Conservation (phyloP, 2,113 vertebrate genomes). For the Paralichthys olivaceus region DNA sequence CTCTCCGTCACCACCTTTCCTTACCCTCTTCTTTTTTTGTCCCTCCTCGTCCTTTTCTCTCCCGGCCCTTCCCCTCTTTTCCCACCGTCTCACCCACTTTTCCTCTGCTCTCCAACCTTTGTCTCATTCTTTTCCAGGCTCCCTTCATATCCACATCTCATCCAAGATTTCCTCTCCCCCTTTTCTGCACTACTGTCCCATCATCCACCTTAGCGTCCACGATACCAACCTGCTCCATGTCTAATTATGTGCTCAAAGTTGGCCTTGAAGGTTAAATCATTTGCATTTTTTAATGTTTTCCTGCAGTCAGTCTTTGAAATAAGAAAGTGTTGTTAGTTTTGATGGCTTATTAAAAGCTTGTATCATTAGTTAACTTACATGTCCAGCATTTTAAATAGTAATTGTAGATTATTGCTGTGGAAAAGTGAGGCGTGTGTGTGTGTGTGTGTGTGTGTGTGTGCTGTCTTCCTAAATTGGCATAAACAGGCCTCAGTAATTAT, state of each 20-base stretch:
- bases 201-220: constrained; percentile 11
- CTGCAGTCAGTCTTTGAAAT: neutral
- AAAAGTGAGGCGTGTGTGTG: constrained; percentile 38
- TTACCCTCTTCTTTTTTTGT: constrained; percentile 22
- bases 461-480: constrained; percentile 57
- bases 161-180: neutral
- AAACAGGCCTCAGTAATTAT: constrained; percentile 72
- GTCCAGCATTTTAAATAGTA: constrained; percentile 51
- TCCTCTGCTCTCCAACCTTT: neutral
- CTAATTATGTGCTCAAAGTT: constrained; percentile 20
- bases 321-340: constrained; percentile 15
- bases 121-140: neutral
- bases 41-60: neutral
- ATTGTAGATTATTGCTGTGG: constrained; percentile 17
- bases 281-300: constrained; percentile 31
- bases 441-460: constrained; percentile 19
- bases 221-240: constrained; percentile 15
- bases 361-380: constrained; percentile 39
- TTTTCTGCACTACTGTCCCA: neutral
- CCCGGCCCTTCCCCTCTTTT: neutral
- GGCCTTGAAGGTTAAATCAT: constrained; percentile 37
- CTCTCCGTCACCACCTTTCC: constrained; percentile 40
- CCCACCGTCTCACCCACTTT: neutral
- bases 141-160: neutral
- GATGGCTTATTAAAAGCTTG: constrained; percentile 26